Percentiles rank a stretch among this genome's conserved stretches.
Evolutionary conservation across 1,140 invertebrate genomes (phyloP).

Genomic region (Tachypleus tridentatus): DNA sequence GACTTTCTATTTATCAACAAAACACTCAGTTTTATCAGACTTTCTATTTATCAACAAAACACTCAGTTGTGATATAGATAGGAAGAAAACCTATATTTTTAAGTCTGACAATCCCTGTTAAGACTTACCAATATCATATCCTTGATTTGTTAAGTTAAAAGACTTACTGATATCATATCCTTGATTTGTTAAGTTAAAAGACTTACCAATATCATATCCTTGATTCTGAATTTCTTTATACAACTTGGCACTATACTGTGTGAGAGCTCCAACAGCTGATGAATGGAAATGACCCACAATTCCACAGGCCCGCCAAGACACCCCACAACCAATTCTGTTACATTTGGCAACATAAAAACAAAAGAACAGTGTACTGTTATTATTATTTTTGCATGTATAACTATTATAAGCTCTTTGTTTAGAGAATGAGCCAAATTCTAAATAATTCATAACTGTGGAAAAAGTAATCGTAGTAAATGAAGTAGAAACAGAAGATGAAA

Average conservation of each 20-base stretch:
- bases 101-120: slow-evolving; percentile 45
- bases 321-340: slow-evolving; percentile 48
- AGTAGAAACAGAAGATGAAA: too few relatives aligned
- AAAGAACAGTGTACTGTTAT: too few relatives aligned
- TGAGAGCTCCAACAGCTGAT: slow-evolving; percentile 58
- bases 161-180: slow-evolving; percentile 54
- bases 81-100: slow-evolving; percentile 46
- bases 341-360: not conserved
- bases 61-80: not conserved
- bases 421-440: too few relatives aligned
- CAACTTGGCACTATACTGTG: slow-evolving; percentile 67
- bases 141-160: slow-evolving; percentile 42
- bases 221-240: slow-evolving; percentile 66
- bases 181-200: slow-evolving; percentile 38
- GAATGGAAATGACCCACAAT: slow-evolving; percentile 48
- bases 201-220: slow-evolving; percentile 53
- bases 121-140: slow-evolving; percentile 50
- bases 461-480: too few relatives aligned
- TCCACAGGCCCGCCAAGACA: slow-evolving; percentile 52
- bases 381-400: too few relatives aligned
- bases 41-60: not conserved
- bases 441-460: too few relatives aligned
- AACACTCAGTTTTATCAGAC: not conserved
- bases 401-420: too few relatives aligned
- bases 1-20: not conserved